Conservation (phyloP, 2,113 vertebrate species). For the Seriola dumerili region DNA sequence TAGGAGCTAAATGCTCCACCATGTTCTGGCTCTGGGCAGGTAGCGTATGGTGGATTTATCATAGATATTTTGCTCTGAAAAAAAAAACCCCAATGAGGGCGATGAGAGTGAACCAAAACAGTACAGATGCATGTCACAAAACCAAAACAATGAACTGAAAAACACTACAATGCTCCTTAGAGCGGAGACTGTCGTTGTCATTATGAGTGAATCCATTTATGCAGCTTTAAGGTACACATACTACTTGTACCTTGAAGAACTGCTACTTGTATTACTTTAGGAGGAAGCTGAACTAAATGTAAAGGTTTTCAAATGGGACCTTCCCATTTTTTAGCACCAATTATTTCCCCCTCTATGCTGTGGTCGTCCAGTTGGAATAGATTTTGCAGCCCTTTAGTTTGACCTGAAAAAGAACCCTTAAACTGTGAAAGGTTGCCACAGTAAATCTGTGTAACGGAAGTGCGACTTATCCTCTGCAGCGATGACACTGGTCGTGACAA, state of each 20-base stretch:
- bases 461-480: slow-evolving; percentile 37
- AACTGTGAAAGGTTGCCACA: slow-evolving; percentile 47
- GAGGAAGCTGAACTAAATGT: not conserved
- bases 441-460: slow-evolving; percentile 43
- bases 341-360: not conserved
- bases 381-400: slow-evolving; percentile 15
- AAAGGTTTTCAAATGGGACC: not conserved
- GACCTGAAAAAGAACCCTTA: slow-evolving; percentile 39
- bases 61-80: too few species aligned
- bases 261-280: not conserved
- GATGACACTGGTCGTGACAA: slow-evolving; percentile 36
- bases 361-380: not conserved
- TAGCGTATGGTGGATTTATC: not conserved
- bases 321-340: not conserved
- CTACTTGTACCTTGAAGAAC: not conserved
- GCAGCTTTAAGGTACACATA: not conserved
- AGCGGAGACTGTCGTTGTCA: not conserved
- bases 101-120: not conserved
- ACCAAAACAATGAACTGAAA: not conserved
- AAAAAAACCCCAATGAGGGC: not conserved
- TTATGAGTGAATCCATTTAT: not conserved
- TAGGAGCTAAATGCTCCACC: too few species aligned
- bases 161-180: not conserved
- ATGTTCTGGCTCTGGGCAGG: too few species aligned
- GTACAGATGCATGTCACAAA: not conserved